phyloP scores from a whole-genome alignment of 1,140 invertebrate species.

The Philotrypesis tridentata region DNA sequence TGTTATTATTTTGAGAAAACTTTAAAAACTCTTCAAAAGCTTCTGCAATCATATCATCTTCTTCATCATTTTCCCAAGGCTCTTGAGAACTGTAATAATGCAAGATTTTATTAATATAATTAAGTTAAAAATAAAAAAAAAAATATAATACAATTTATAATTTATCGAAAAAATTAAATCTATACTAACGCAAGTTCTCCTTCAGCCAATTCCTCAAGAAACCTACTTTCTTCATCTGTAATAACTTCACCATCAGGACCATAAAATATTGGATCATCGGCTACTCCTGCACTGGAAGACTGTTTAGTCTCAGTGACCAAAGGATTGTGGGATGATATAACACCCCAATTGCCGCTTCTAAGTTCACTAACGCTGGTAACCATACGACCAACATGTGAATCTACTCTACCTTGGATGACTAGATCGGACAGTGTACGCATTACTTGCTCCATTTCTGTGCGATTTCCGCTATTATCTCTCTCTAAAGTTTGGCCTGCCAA shows the following conservation, averaged over 20 bases:
- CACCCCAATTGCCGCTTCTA: constrained; percentile 67
- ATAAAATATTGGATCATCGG: constrained; percentile 67
- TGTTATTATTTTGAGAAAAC: constrained; percentile 53
- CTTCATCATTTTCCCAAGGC: constrained; percentile 59
- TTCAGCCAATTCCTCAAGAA: constrained; percentile 61
- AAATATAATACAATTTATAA: no score
- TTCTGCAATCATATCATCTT: constrained; percentile 64
- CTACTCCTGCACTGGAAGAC: constrained; percentile 39
- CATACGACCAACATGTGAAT: constrained; percentile 66
- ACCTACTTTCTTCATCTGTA: constrained; percentile 68
- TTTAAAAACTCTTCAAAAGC: constrained; percentile 70
- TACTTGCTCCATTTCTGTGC: constrained; percentile 68
- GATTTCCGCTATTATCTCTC: constrained; percentile 61
- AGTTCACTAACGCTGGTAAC: constrained; percentile 67
- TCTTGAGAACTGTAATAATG: constrained; percentile 47
- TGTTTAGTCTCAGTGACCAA: constrained; percentile 50
- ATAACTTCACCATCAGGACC: constrained; percentile 70
- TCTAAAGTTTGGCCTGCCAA: constrained; percentile 69
- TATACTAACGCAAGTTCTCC: constrained; percentile 58
- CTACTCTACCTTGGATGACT: constrained; percentile 65
- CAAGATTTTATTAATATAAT: constrained; percentile 27
- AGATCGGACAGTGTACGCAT: constrained; percentile 67
- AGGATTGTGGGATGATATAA: constrained; percentile 55
- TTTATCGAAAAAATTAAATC: constrained; percentile 23
- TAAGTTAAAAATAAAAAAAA: no score